Percentiles rank a stretch among this genome's conserved stretches.
Conservation (phyloP, 2,797 vertebrate genomes). For the Poecilia picta region DNA sequence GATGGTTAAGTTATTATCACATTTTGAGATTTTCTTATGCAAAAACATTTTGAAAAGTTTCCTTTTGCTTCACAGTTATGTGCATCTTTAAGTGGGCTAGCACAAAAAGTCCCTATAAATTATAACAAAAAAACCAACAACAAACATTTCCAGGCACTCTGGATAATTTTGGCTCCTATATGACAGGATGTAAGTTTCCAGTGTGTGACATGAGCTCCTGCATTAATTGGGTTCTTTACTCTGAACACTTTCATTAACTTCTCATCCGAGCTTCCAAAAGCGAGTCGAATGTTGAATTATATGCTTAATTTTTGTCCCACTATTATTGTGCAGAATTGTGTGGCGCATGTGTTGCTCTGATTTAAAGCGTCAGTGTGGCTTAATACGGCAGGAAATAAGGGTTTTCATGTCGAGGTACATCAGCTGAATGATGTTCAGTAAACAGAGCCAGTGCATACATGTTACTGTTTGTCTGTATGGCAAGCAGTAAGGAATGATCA, state of each 20-base stretch:
- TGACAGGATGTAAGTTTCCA: background rate
- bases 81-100: background rate
- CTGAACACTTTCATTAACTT: background rate
- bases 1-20: too few species aligned
- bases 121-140: background rate
- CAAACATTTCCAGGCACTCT: background rate
- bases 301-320: background rate
- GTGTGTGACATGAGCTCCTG: background rate
- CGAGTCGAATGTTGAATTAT: background rate
- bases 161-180: background rate
- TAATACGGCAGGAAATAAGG: background rate
- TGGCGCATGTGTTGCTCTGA: too few species aligned
- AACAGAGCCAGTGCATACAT: background rate
- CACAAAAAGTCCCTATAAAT: background rate
- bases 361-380: background rate
- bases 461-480: background rate
- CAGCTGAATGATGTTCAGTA: background rate
- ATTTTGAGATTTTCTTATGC: too few species aligned
- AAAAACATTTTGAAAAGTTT: too few species aligned
- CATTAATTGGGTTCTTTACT: constrained; percentile 10
- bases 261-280: background rate
- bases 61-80: too few species aligned
- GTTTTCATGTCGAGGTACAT: background rate
- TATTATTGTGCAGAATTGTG: background rate
- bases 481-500: background rate